Evolutionary conservation across 2,797 vertebrate species (phyloP).

Genomic region (Pogonophryne albipinna): DNA sequence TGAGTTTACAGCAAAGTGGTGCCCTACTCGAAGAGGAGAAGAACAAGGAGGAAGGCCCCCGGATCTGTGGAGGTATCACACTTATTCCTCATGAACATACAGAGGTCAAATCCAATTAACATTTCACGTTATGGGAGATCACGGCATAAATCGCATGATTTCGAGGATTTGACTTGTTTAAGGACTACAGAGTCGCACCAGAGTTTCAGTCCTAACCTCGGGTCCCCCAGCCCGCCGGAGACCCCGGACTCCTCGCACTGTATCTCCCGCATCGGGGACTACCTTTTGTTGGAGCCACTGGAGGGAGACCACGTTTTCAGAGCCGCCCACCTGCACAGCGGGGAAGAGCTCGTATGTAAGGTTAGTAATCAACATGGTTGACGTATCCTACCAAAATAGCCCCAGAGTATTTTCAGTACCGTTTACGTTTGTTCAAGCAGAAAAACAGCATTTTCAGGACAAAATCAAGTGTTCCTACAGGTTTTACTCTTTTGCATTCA

Average conservation of each 20-base stretch:
- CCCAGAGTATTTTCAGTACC: not conserved
- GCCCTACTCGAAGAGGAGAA: slow-evolving; percentile 30
- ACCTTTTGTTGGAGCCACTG: slow-evolving; percentile 98
- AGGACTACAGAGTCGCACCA: slow-evolving; percentile 94
- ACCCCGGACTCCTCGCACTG: slow-evolving; percentile 98
- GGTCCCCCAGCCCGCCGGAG: slow-evolving; percentile 98
- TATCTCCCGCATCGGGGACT: slow-evolving; percentile 98
- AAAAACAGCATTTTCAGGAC: not conserved
- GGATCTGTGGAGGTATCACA: slow-evolving; percentile 76
- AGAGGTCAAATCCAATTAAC: slow-evolving; percentile 99
- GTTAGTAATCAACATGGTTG: slow-evolving; percentile 75
- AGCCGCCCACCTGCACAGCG: slow-evolving; percentile 97
- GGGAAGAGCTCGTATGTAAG: slow-evolving; percentile 99
- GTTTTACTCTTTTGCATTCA: not conserved
- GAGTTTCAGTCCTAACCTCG: slow-evolving; percentile 98
- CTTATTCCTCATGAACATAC: slow-evolving; percentile 99
- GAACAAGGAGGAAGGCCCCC: slow-evolving; percentile 41
- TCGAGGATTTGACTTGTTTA: slow-evolving; percentile 95
- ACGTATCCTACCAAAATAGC: not conserved
- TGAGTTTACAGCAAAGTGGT: slow-evolving; percentile 44
- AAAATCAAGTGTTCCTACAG: not conserved
- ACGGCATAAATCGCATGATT: slow-evolving; percentile 98
- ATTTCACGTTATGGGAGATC: slow-evolving; percentile 99
- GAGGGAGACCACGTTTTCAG: slow-evolving; percentile 99
- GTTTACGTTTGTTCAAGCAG: not conserved